Base-by-base conservation (phyloP, 2,888 invertebrate genomes). In the Brenthis ino region DNA sequence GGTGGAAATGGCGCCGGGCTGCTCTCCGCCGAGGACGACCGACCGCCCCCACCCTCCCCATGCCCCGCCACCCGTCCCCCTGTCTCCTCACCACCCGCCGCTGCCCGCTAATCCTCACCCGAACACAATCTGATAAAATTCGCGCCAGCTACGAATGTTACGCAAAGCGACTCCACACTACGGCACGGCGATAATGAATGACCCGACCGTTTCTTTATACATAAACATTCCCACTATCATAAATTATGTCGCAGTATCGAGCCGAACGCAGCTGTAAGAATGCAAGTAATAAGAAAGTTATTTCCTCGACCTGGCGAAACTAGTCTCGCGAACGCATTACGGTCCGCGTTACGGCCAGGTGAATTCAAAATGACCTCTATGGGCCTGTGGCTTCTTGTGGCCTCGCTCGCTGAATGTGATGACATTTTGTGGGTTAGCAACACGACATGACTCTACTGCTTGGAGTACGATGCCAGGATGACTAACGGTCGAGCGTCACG, bases 321-420 rank as follows among this genome's bases (percentile, higher is more conserved):
- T 92, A 92, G 92, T 91, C 89, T 87, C 81, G 89, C 88, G 85
- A 89, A 91, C 91, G 87, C 87, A 91, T 91, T 91, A 92, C 89
- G 85, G 89, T 87, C 85, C 85, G 88, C 86, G 90, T 89, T 91
- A 88, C 87, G 86, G 88, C 91, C 92, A 91, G 90, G 89, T 91
- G 89, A 89, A 91, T 90, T 87, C 83, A 92, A 93, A 93, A 91
- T 93, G 93, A 93, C 93, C 93, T 93, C 93, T 93, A 93, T 91
- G 86, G 86, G 86, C 91, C 89, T 87, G 89, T 88, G 85, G 93
- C 90, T 90, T 88, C 86, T 88, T 85, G 82, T 86, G 91, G 91
- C 92, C 93, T 91, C 91, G 91, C 87, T 87, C 82, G 80, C 82
- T 83, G 85, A 89, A 91, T 86, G 84, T 89, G 87, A 88, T 91